Percentiles rank a stretch among this genome's conserved stretches.
Conservation (phyloP, 2,888 invertebrate genomes). For the Drosophila rubida region DNA sequence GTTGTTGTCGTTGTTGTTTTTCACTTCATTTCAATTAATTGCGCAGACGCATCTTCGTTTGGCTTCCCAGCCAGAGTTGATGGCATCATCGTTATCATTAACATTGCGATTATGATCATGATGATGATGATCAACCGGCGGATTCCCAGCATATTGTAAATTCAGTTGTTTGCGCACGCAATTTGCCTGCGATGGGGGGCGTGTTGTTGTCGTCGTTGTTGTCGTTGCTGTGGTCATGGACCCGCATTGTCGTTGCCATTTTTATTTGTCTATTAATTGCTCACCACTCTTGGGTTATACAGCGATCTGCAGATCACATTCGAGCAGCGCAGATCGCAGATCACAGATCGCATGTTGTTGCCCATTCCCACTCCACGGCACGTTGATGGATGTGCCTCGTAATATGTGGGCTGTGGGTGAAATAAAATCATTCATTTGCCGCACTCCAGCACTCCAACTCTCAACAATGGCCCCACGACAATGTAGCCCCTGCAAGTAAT, state of each 20-base stretch:
- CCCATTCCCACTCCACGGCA: conserved; percentile 28
- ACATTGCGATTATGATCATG: conserved; percentile 6
- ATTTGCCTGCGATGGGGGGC: not conserved
- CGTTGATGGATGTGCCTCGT: conserved; percentile 64
- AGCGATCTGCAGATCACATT: conserved; percentile 5
- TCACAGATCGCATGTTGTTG: conserved; percentile 45
- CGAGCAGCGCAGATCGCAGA: not conserved
- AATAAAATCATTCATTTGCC: conserved; percentile 62
- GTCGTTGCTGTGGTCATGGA: conserved; percentile 67
- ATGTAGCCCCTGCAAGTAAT: conserved; percentile 69
- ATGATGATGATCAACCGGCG: conserved; percentile 17
- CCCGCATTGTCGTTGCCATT: conserved; percentile 77
- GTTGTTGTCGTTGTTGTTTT: conserved; percentile 12
- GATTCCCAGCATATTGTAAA: conserved; percentile 56
- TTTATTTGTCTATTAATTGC: conserved; percentile 33
- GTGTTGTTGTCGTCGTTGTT: not conserved
- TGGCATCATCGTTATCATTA: conserved; percentile 4
- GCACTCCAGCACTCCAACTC: not conserved
- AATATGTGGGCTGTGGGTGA: conserved; percentile 75
- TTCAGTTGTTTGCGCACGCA: conserved; percentile 56
- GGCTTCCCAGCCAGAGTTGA: conserved; percentile 16
- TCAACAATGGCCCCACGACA: conserved; percentile 56
- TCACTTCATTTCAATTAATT: conserved; percentile 62
- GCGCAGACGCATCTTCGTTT: conserved; percentile 65
- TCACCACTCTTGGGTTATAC: conserved; percentile 8